Base-by-base conservation (phyloP, 2,797 vertebrate genomes). In the Argya squamiceps region DNA sequence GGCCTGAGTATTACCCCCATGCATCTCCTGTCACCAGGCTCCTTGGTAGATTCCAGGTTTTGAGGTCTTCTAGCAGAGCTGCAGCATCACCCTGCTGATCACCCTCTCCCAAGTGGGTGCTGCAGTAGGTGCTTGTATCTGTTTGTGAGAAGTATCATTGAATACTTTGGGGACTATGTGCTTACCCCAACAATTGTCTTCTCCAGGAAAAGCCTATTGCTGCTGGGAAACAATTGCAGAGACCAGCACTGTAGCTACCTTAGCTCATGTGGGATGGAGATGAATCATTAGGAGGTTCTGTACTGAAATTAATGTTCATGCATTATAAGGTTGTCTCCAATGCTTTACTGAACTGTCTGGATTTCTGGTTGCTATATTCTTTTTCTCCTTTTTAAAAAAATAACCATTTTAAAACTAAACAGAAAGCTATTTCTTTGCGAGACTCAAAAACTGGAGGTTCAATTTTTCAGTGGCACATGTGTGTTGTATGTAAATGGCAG, bases 211-310 rank as follows among this genome's bases (percentile, higher is more conserved):
- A 60, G 24, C 32, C 41, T 86, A 12, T 71, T 58, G n/a, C 50
- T 94, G 30, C 70, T n/a, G 3, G 39, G 15, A 70, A 49, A 55
- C 29, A 73, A 13, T 74, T 89, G 41, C 46, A 63, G 41, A 74
- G 44, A 65, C 41, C 7, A 8, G 41, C 69, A 15, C 29, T 74
- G 32, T 65, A 82, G 58, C 74, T 58, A 29, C 24, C 15, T 75
- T 73, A 79, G 74, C 19, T 74, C 20, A 15, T 34, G 53, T 70
- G 56, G 56, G 55, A 16, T 79, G 47, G 39, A 77, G 20, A 74
- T 70, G 67, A 92, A 83, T 82, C 67, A 74, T n/a, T 60, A 63
- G 64, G 47, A 87, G 20, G 6, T 59, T 87, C 75, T 74, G 59
- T 64, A 49, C 41, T 36, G 27, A 76, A 74, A 87, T 39, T 3